Base-by-base conservation (phyloP, 2,888 invertebrate genomes). In the Ecliptopera silaceata region DNA sequence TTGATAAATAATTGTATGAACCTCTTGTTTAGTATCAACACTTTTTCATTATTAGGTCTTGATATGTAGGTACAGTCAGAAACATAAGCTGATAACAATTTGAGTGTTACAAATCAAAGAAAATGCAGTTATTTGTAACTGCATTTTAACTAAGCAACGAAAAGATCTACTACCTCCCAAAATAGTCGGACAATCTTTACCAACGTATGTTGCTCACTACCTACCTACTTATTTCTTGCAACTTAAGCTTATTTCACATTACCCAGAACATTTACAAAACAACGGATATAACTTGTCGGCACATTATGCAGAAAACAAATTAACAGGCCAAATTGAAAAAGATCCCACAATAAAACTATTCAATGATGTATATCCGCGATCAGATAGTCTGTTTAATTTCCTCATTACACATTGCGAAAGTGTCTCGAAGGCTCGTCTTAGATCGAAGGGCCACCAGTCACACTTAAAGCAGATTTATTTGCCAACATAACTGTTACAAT, bases 351-450 rank as follows among this genome's bases (percentile, higher is more conserved):
- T 63, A 59, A 64, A 61, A 63, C 56, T 54, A 44, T 58, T 55
- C 51, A 58, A 51, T 55, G 48, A 56, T 56, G 52, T 32, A 49
- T 59, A 51, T 50, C 46, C 39, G 45, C 50, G 17, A 61, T 57
- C 59, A 46, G 60, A 62, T 59, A 45, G 41, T 44, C 54, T 31
- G 42, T 46, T 50, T 62, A 64, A 61, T 64, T 66, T 66, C 64
- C 64, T 64, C 54, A 51, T 60, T 60, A 60, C 36, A 15, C 13
- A 43, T 66, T 66, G 55, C 62, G 54, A 60, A 54, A 62, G 38
- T 58, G 58, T 55, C 52, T 60, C 47, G 42, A 49, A 55, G 51
- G 22, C 36, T 38, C 42, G 31, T 58, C 63, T 52, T 56, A 58
- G 61, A 58, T 52, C 52, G 32, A 42, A 47, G 11, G 29, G 44